phyloP scores from a whole-genome alignment of 2,888 invertebrate species.

The Cyclophora albipunctata region DNA sequence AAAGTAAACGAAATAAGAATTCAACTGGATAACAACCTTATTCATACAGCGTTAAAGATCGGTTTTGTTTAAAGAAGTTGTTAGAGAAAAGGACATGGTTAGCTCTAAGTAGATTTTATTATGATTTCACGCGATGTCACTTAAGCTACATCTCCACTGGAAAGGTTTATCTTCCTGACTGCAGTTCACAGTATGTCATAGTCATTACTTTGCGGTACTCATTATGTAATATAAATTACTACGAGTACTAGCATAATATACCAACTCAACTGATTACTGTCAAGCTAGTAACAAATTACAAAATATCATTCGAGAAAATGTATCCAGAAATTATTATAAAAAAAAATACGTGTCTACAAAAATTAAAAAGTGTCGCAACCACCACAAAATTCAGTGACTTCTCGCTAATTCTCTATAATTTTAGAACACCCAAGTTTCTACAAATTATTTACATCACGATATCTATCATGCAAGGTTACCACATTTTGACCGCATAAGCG shows the following conservation, averaged over 20 bases:
- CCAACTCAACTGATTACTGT: conserved; percentile 32
- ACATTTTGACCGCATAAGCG: conserved; percentile 26
- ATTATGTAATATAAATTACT: too few species aligned
- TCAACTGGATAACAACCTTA: conserved; percentile 28
- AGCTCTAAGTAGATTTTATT: conserved; percentile 49
- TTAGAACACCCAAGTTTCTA: conserved; percentile 32
- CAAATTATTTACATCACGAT: conserved; percentile 60
- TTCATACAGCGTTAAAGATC: conserved; percentile 21
- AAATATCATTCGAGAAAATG: too few species aligned
- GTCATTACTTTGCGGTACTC: too few species aligned
- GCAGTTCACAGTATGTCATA: too few species aligned
- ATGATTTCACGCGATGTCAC: conserved; percentile 61
- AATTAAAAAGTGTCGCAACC: too few species aligned
- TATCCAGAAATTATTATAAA: too few species aligned
- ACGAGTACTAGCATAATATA: background rate
- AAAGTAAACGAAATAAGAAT: conserved; percentile 41
- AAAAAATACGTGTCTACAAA: too few species aligned
- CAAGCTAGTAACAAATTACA: background rate
- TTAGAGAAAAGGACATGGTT: conserved; percentile 15
- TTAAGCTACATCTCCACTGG: background rate
- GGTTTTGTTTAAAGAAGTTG: conserved; percentile 10
- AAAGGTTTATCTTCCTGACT: too few species aligned
- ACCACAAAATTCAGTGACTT: conserved; percentile 19
- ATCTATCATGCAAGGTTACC: conserved; percentile 25
- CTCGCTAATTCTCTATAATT: conserved; percentile 26